Evolutionary conservation across 2,888 invertebrate species (phyloP), one percentile per base, ranked within the genome.

Genomic region (Mesopsocus fuscifrons): DNA sequence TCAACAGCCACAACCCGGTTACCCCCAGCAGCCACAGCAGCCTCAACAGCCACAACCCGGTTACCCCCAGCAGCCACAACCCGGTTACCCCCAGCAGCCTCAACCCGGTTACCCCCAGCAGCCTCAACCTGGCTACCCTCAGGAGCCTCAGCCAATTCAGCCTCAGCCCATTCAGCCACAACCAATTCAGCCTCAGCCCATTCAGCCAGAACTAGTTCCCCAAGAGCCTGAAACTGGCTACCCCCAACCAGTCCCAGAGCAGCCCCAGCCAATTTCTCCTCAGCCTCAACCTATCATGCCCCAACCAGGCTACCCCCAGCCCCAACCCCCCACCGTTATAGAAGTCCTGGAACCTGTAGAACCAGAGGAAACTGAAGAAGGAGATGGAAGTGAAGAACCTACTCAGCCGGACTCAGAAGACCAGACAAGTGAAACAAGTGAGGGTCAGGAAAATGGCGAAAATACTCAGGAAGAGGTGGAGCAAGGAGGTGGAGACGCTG

Each of bases 221-320:
- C 21, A 44, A n/a, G n/a, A n/a, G 22, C 34, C 34, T 9, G 42
- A 44, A 44, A 22, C 42, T 6, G 33, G 20, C 5, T 44, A 44
- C 20, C 44, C 44, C 18, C 21, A 21, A 20, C 44, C 41, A 44
- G n/a, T n/a, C n/a, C 44, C 42, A 17, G 34, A 8, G 3, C 42
- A 44, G 20, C 26, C 30, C 15, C 32, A 15, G 8, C 17, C 40
- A 40, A 9, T 6, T 13, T 38, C 5, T 41, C 43, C 43, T 41
- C 41, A 23, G n/a, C 8, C 41, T 15, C 13, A 41, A 16, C 42
- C 30, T n/a, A n/a, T n/a, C n/a, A n/a, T n/a, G n/a, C n/a, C n/a
- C 9, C 44, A 2, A 21, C 42, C 23, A 32, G 43, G 34, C 5
- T 44, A 44, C 32, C 49, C 50, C 20, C 45, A 44, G 38, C 43